These are phyloP conservation scores for Atherix ibis DNA, from an alignment of 2,888 invertebrate species.

Conservation along the genomic window DNA sequence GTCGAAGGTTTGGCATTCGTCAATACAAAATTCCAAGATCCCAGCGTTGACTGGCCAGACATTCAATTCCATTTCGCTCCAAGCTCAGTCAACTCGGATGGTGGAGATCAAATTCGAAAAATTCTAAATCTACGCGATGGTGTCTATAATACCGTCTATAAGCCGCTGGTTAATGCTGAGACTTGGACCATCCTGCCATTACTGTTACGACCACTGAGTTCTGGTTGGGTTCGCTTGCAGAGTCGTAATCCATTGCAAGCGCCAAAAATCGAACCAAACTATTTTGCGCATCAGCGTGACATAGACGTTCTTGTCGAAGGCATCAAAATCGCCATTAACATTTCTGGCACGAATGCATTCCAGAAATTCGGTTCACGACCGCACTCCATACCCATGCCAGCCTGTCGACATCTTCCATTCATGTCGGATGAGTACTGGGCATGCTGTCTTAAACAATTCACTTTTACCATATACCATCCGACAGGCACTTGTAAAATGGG, in stretches of 20 bases:
- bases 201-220: slow-evolving; percentile 69
- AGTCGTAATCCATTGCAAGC: slow-evolving; percentile 66
- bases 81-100: slow-evolving; percentile 70
- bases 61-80: slow-evolving; percentile 78
- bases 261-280: slow-evolving; percentile 83
- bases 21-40: slow-evolving; percentile 72
- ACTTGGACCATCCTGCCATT: slow-evolving; percentile 74
- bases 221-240: slow-evolving; percentile 70
- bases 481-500: slow-evolving; percentile 80
- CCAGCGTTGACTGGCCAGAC: slow-evolving; percentile 62
- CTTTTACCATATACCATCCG: slow-evolving; percentile 74
- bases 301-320: slow-evolving; percentile 64
- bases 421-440: slow-evolving; percentile 78
- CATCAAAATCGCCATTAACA: slow-evolving; percentile 64
- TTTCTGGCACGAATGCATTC: slow-evolving; percentile 66
- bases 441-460: slow-evolving; percentile 64
- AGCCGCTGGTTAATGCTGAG: slow-evolving; percentile 60
- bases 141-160: slow-evolving; percentile 71
- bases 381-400: slow-evolving; percentile 65
- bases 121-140: slow-evolving; percentile 61
- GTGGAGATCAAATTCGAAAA: slow-evolving; percentile 60
- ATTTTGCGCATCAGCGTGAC: slow-evolving; percentile 74
- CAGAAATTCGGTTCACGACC: slow-evolving; percentile 65
- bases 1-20: slow-evolving; percentile 79
- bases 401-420: slow-evolving; percentile 54